Base-by-base conservation (phyloP, 2,888 invertebrate species). In the Drosophila robusta region DNA sequence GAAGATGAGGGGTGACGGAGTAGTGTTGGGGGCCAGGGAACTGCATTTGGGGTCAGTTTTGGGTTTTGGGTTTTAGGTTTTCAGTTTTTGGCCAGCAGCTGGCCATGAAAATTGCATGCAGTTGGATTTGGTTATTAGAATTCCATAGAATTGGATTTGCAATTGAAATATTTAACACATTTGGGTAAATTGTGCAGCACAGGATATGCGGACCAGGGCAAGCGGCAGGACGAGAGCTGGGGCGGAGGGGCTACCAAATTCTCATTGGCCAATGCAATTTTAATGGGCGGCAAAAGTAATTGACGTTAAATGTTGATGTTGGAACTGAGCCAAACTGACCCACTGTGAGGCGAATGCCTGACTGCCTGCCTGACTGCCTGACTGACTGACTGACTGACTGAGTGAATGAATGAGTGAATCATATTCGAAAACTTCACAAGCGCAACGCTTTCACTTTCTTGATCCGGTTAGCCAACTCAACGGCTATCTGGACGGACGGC, bases 111-210 rank as follows among this genome's bases (percentile, higher is more conserved):
- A 81, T 87, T 81, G 71, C 67, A 87, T 86, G 55, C 44, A 52
- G 58, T 63, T 52, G 83, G 87, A 83, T 88, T 86, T 83, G 88
- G 70, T 82, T 79, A 83, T 88, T 83, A 77, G 89, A 88, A 88
- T 83, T 58, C 66, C 81, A 83, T 77, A 56, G 70, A 84, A 83
- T 83, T 88, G 83, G 83, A 83, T 88, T 83, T 88, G 75, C 77
- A 78, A 80, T 80, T 83, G 81, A 88, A 88, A 83, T 83, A 83
- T 83, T 83, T 75, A 88, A 83, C 84, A 88, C 89, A 68, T 79
- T 78, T 66, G 50, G 74, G 67, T 34, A 26, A 29, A 42, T 34
- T 34, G 34, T 34, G 4, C 36, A 42, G 34, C 42, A 44, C 41
- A 18, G 50, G n/a, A 38, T n/a, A 22, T 41, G 32, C 22, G 4